Evolutionary conservation across 1,140 invertebrate species (phyloP).

Genomic region (Bombus waltoni): DNA sequence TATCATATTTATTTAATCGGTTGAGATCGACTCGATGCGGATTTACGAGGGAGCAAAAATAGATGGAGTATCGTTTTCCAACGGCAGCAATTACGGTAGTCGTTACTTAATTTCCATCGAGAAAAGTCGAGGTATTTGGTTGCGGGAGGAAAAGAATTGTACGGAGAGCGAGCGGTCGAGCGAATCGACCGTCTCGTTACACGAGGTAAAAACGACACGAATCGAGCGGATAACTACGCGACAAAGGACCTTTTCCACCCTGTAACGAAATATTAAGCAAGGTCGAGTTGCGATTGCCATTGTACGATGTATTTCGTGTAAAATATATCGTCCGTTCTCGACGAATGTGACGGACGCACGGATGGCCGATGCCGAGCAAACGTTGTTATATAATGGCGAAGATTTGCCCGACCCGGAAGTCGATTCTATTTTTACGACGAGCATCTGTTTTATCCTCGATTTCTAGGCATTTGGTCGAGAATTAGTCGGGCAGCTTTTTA

Average conservation of each 20-base stretch:
- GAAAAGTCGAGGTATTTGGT: too few species aligned
- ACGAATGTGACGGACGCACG: background rate
- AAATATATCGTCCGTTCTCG: background rate
- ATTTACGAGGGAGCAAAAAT: background rate
- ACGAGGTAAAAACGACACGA: background rate
- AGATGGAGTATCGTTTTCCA: background rate
- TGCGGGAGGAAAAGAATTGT: background rate
- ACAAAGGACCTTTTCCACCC: background rate
- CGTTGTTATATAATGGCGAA: background rate
- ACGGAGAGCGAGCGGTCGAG: background rate
- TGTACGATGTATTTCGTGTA: background rate
- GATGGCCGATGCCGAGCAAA: background rate
- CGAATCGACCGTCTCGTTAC: slow-evolving; percentile 8
- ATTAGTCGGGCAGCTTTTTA: background rate
- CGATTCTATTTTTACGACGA: background rate
- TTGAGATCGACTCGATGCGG: background rate
- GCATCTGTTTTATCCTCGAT: background rate
- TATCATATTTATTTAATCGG: background rate
- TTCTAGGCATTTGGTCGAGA: background rate
- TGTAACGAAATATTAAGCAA: slow-evolving; percentile 10
- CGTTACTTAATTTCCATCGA: background rate
- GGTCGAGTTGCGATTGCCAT: slow-evolving; percentile 8
- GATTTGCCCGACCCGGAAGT: background rate
- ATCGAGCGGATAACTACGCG: background rate
- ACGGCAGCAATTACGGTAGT: too few species aligned